These are phyloP conservation scores for Odontamblyopus rebecca DNA, from an alignment of 2,797 vertebrate species.

Conservation along the genomic window DNA sequence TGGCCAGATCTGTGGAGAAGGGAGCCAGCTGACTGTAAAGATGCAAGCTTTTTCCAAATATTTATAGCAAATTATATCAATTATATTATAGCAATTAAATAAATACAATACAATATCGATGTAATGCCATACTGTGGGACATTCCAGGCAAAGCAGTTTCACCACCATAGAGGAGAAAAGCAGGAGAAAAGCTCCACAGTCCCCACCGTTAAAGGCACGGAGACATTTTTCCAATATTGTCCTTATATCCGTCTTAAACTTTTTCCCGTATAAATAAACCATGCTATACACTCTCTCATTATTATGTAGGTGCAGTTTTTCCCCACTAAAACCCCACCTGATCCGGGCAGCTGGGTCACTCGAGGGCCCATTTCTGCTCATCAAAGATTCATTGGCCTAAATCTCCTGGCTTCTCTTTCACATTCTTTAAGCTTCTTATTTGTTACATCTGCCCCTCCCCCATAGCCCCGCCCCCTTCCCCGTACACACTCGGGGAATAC, in stretches of 20 bases:
- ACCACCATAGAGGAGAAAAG: no score
- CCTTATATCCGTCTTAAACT: neutral
- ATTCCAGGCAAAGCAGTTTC: no score
- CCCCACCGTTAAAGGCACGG: no score
- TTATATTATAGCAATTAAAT: no score
- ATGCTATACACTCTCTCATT: neutral
- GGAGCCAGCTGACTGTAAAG: no score
- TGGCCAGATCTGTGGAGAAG: no score
- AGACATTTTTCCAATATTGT: no score
- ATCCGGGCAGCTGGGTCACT: conserved; percentile 59
- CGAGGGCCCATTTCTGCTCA: conserved; percentile 71
- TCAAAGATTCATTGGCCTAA: conserved; percentile 75
- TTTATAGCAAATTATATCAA: no score
- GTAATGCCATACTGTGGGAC: no score
- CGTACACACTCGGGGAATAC: conserved; percentile 6
- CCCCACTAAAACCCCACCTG: conserved; percentile 55
- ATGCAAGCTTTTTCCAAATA: no score
- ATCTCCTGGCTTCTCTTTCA: conserved; percentile 40
- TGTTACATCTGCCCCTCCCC: conserved; percentile 10
- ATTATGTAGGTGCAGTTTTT: conserved; percentile 34
- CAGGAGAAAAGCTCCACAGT: no score
- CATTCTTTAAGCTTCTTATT: conserved; percentile 10
- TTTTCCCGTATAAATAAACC: neutral
- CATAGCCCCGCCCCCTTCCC: neutral
- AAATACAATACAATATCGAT: no score